Evolutionary conservation across 1,140 invertebrate genomes (phyloP).

Genomic region (Calephelis virginiensis): DNA sequence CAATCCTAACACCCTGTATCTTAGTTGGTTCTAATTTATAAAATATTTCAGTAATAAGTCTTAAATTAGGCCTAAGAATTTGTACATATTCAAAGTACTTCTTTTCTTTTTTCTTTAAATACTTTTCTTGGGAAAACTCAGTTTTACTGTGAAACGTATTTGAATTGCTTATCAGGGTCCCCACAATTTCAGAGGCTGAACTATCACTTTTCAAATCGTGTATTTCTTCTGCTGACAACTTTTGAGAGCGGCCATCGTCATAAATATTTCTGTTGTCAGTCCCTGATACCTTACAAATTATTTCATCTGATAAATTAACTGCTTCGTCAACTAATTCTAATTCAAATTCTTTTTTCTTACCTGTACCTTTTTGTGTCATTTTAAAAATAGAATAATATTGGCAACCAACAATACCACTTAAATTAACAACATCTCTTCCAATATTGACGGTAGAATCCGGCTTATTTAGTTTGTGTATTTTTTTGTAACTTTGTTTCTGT

Average conservation of each 20-base stretch:
- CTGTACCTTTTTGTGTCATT: constrained; percentile 82
- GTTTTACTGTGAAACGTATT: constrained; percentile 92
- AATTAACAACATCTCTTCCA: constrained; percentile 85
- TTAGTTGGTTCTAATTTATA: constrained; percentile 87
- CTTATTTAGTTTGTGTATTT: constrained; percentile 85
- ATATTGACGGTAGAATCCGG: constrained; percentile 80
- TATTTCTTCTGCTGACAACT: constrained; percentile 90
- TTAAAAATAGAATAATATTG: constrained; percentile 89
- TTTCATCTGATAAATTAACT: constrained; percentile 73
- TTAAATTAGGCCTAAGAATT: constrained; percentile 86
- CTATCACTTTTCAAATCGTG: constrained; percentile 85
- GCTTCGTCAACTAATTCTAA: constrained; percentile 79
- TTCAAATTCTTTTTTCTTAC: constrained; percentile 78
- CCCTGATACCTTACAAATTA: constrained; percentile 80
- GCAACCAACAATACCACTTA: constrained; percentile 85
- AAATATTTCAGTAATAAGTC: constrained; percentile 88
- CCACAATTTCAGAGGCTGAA: constrained; percentile 90
- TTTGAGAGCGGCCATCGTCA: constrained; percentile 92
- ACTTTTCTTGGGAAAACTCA: constrained; percentile 95
- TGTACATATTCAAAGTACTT: constrained; percentile 92
- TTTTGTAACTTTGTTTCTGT: constrained; percentile 86
- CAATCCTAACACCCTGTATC: constrained; percentile 89
- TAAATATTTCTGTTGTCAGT: constrained; percentile 91
- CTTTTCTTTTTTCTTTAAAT: constrained; percentile 94
- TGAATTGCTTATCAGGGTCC: constrained; percentile 92